Base-by-base conservation (phyloP, 2,797 vertebrate species). In the Rhinoraja longicauda region DNA sequence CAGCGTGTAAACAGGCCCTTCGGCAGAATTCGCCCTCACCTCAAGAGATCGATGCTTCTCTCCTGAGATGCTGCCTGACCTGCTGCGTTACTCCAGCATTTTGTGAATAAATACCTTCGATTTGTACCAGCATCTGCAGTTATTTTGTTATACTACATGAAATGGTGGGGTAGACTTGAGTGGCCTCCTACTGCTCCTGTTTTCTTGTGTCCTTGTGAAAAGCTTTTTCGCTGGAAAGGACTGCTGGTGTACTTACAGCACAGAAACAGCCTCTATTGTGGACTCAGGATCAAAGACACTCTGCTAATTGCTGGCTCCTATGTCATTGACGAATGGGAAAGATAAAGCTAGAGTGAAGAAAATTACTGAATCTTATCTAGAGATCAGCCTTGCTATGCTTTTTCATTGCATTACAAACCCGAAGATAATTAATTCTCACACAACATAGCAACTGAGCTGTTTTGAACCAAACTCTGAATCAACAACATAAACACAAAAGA, bases 341-440 rank as follows among this genome's bases (percentile, higher is more conserved):
- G 82, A 19, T n/a, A 86, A 86, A 64, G 29, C n/a, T 32, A 2
- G n/a, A 64, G 17, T 39, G 29, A n/a, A 86, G 29, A 82, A 86
- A 59, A 19, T 32, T 32, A 62, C 57, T 62, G 64, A 5, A 57
- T n/a, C 82, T 86, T 86, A 86, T 86, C 82, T 86, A 59, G 82
- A 64, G 26, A 86, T 62, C 29, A 64, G 57, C 82, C 6, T 7
- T 2, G 57, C 82, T 64, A 21, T 1, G 57, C 82, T 57, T 86
- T 57, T n/a, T 82, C 82, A 64, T 19, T 62, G 57, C 62, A 59
- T n/a, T 17, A 19, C 57, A n/a, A 32, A n/a, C 29, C 45, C n/a
- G 45, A 64, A 86, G 26, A 64, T 64, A 86, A 86, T 86, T 86
- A 62, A 86, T 64, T n/a, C 57, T 86, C 82, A 32, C 29, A 59